phyloP scores from a whole-genome alignment of 37 sponge, comb jelly and placozoan genomes.

The Ianthella basta region DNA sequence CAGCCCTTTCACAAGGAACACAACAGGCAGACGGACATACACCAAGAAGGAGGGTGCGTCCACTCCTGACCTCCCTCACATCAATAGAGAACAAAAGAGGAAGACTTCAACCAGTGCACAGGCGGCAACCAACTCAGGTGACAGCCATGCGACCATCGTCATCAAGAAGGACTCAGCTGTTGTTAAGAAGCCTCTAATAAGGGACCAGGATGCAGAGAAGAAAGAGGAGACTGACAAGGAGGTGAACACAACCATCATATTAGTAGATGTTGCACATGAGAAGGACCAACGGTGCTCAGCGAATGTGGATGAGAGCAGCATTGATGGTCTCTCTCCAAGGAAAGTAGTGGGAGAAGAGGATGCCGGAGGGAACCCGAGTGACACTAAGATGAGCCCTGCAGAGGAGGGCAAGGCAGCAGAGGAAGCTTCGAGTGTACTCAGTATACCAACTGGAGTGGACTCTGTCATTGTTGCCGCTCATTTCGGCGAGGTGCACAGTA shows the following conservation, averaged over 20 bases:
- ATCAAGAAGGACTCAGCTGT: not conserved
- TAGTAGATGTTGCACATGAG: no score
- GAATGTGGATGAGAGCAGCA: not conserved
- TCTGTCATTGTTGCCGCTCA: conserved; percentile 18
- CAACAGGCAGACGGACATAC: conserved; percentile 22
- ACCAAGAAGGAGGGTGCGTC: conserved; percentile 21
- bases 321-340: not conserved
- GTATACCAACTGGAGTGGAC: conserved; percentile 13
- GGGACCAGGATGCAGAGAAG: not conserved
- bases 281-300: no score
- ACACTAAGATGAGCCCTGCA: no score
- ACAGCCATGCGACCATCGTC: no score
- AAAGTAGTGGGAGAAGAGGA: conserved; percentile 13
- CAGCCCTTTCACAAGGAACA: conserved; percentile 25
- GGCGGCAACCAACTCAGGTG: no score
- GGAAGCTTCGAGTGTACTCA: not conserved
- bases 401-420: no score
- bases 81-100: no score
- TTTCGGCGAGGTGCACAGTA: not conserved
- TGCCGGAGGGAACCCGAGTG: not conserved
- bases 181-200: not conserved
- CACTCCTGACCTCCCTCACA: no score
- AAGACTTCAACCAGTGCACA: no score
- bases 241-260: not conserved
- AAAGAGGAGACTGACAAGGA: not conserved